Evolutionary conservation across 1,140 invertebrate species (phyloP).

Genomic region (Hyposmocoma kahamanoa): DNA sequence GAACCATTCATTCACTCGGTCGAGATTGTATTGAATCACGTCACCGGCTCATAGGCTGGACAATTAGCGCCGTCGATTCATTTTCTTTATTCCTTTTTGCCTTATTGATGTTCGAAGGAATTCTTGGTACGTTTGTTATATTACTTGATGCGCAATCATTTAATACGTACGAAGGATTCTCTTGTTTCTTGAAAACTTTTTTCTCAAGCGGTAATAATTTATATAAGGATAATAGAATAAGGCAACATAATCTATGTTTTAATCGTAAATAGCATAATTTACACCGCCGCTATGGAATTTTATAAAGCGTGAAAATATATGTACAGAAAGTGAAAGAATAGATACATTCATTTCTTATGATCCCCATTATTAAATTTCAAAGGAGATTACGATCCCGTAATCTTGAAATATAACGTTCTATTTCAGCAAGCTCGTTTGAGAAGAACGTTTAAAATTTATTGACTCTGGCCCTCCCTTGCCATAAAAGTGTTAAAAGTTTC

Average conservation of each 20-base stretch:
- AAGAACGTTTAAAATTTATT: slow-evolving; percentile 50
- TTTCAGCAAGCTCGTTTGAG: slow-evolving; percentile 40
- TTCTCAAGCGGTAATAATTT: too few species aligned
- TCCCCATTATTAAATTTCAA: slow-evolving; percentile 58
- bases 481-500: slow-evolving; percentile 54
- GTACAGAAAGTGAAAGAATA: background rate
- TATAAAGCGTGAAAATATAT: background rate
- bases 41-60: slow-evolving; percentile 22
- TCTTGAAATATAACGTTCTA: slow-evolving; percentile 48
- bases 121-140: background rate
- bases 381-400: slow-evolving; percentile 54
- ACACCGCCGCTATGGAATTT: too few species aligned
- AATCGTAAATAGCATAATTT: too few species aligned
- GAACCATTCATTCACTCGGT: slow-evolving; percentile 32
- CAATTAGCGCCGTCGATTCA: slow-evolving; percentile 34
- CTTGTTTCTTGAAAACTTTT: too few species aligned
- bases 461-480: slow-evolving; percentile 35
- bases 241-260: too few species aligned
- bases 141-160: background rate
- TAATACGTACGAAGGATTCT: background rate
- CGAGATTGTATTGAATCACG: slow-evolving; percentile 37
- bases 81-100: slow-evolving; percentile 23
- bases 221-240: too few species aligned
- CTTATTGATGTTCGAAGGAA: background rate
- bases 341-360: slow-evolving; percentile 26